Base-by-base conservation (phyloP, 2,797 vertebrate genomes). In the Xiphophorus birchmanni region DNA sequence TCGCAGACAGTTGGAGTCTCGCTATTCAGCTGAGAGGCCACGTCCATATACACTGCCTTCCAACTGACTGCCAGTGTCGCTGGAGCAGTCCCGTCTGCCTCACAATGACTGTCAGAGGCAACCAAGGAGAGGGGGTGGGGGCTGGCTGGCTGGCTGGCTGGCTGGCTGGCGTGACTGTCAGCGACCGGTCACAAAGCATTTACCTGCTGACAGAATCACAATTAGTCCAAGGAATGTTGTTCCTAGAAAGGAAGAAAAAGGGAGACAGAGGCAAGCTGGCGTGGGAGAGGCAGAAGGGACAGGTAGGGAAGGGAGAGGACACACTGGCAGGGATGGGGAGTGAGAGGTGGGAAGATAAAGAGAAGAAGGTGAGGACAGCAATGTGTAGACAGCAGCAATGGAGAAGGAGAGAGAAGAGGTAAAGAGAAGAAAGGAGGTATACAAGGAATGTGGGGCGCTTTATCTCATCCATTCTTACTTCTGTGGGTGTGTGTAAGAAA, bases 161-260 rank as follows among this genome's bases (percentile, higher is more conserved):
- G 95, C 95, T 95, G 95, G 95, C 95, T 95, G 95, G 95, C 96
- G 93, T 94, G 93, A 95, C 97, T 98, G 97, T 99, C 98, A 99
- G 95, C 95, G 91, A 95, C 95, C 95, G 97, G 97, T 97, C 98
- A 97, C 97, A 96, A 97, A 96, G 94, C 96, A 97, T 98, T 98
- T 98, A 98, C 97, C 97, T 96, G 96, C 96, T 98, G 98, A 99
- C 98, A 98, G 97, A 94, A 96, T 97, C 97, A 97, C 98, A 99
- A 99, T 99, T 99, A 99, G 97, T 97, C 96, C 89, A 81, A 91
- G 92, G 94, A 94, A 95, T 96, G 96, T 96, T 96, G 96, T 95
- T 96, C 96, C 94, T 88, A 81, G 73, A 44, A 86, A 94, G 92
- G 91, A 91, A 91, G 86, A 89, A 87, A 88, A 88, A 90, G 91